Evolutionary conservation across 2,797 vertebrate genomes (phyloP).

Genomic region (Pterois miles): DNA sequence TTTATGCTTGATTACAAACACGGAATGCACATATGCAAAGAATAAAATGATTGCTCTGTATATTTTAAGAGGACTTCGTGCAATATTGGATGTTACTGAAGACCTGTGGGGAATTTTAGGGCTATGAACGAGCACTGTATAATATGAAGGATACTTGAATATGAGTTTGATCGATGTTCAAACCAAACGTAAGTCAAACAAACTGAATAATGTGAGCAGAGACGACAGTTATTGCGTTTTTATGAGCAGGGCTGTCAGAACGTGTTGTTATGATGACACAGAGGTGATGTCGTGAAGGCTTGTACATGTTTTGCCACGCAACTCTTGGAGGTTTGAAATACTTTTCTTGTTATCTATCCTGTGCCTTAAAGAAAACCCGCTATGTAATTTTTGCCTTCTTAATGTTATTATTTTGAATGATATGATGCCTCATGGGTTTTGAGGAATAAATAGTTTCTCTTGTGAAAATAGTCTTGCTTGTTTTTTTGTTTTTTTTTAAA

Average conservation of each 20-base stretch:
- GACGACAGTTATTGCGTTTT: conserved; percentile 37
- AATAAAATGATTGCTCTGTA: conserved; percentile 49
- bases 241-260: conserved; percentile 42
- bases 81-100: conserved; percentile 55
- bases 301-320: conserved; percentile 65
- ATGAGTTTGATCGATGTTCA: conserved; percentile 42
- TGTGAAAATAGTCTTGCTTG: conserved; percentile 31
- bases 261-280: conserved; percentile 35
- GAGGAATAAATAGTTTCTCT: conserved; percentile 76
- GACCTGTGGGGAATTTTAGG: conserved; percentile 58
- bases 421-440: conserved; percentile 67
- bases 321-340: conserved; percentile 59
- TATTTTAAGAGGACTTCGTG: conserved; percentile 62
- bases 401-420: conserved; percentile 72
- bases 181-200: conserved; percentile 38
- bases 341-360: conserved; percentile 71
- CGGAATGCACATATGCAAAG: conserved; percentile 69
- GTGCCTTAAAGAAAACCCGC: conserved; percentile 81
- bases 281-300: conserved; percentile 16
- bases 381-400: conserved; percentile 72
- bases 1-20: conserved; percentile 64
- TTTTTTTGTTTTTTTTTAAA: background rate
- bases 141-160: conserved; percentile 68
- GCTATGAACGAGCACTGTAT: conserved; percentile 65
- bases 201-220: conserved; percentile 30